Percentiles rank a stretch among this genome's conserved stretches.
phyloP scores from a whole-genome alignment of 1,140 invertebrate genomes.

The Zophobas atratus region DNA sequence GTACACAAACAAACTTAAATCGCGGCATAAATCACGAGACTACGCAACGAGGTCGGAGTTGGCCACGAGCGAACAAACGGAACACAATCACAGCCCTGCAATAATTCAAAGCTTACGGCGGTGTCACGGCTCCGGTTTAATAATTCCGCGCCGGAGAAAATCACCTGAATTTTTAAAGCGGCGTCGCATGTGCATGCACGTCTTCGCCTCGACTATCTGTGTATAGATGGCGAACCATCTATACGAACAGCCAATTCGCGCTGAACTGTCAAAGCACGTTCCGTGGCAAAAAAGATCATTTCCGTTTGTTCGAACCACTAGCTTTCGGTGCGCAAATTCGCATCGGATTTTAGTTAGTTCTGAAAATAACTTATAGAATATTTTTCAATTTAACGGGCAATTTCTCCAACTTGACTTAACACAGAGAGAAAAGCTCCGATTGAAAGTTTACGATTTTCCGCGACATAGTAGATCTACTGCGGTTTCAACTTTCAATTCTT shows the following conservation, averaged over 20 bases:
- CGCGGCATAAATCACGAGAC: slow-evolving; percentile 52
- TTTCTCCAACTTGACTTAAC: too few species aligned
- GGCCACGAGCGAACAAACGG: slow-evolving; percentile 37
- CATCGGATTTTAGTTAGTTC: too few species aligned
- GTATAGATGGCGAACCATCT: slow-evolving; percentile 3
- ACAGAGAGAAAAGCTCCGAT: too few species aligned
- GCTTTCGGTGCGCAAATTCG: too few species aligned
- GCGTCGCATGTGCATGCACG: slow-evolving; percentile 13
- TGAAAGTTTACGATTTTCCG: too few species aligned
- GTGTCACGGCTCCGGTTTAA: slow-evolving; percentile 35
- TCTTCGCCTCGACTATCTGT: not conserved
- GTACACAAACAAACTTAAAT: slow-evolving; percentile 55
- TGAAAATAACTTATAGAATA: too few species aligned
- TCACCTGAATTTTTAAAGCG: slow-evolving; percentile 41
- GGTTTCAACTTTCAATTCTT: too few species aligned
- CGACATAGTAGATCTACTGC: too few species aligned
- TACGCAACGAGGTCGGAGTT: slow-evolving; percentile 44
- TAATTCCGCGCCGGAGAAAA: slow-evolving; percentile 31
- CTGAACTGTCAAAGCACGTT: too few species aligned
- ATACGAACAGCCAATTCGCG: not conserved
- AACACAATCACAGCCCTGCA: slow-evolving; percentile 38
- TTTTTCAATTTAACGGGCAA: too few species aligned
- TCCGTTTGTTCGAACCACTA: too few species aligned
- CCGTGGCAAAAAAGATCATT: too few species aligned
- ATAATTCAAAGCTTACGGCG: slow-evolving; percentile 38